Evolutionary conservation across 2,888 invertebrate genomes (phyloP), one percentile per base, ranked within the genome.

Genomic region (Pristionchus mayeri): DNA sequence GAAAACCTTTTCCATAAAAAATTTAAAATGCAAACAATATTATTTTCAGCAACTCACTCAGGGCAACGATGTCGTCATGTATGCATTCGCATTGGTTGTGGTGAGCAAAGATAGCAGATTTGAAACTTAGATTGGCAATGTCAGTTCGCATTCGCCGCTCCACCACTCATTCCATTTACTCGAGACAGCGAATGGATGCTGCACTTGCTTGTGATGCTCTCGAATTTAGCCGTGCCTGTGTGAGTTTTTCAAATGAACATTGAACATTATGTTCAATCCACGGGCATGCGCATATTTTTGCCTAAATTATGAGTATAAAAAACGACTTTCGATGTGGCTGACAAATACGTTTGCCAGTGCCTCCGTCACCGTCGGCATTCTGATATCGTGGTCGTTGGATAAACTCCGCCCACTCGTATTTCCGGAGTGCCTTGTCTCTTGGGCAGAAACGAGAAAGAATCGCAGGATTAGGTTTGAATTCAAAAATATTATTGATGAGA

Each of bases 21-120:
- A 54, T 21, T n/a, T n/a, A n/a, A n/a, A n/a, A n/a, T n/a, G n/a
- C n/a, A n/a, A n/a, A n/a, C n/a, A n/a, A n/a, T n/a, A n/a, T n/a
- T n/a, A n/a, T 24, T 71, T n/a, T 6, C 71, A 71, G 71, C 71
- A 71, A 44, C 37, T 71, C 24, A 44, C 24, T n/a, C 71, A 24
- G 0, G 71, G 40, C 71, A 71, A 24, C n/a, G n/a, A n/a, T n/a
- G n/a, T n/a, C n/a, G n/a, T n/a, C n/a, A n/a, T n/a, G 24, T 44
- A 71, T 24, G 24, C 40, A 9, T 71, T 71, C 16, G 40, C 40
- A 9, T 40, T 37, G n/a, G 71, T 40, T 0, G 21, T 71, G 37
- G 24, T 24, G n/a, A 24, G n/a, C 0, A 71, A 40, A 7, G 44
- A 40, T 21, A 40, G 37, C 0, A 24, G 71, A 24, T 18, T 13